Conservation (phyloP, 2,797 vertebrate species). For the Rhinatrema bivittatum region DNA sequence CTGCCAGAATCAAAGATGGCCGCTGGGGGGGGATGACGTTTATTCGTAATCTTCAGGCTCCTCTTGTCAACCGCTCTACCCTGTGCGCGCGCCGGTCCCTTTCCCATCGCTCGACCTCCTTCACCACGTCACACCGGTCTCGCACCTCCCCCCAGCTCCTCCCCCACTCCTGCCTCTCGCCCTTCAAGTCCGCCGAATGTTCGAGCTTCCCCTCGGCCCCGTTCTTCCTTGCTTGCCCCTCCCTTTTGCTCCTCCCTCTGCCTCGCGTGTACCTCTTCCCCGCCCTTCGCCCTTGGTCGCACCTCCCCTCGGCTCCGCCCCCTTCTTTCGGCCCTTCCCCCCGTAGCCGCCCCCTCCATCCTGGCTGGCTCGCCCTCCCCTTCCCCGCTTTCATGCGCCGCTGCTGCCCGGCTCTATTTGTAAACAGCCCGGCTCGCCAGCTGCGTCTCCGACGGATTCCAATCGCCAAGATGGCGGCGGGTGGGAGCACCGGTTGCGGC, state of each 20-base stretch:
- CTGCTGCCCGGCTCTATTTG: slow-evolving; percentile 16
- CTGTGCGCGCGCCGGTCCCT: too few species aligned
- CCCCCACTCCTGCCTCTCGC: background rate
- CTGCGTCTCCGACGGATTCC: slow-evolving; percentile 44
- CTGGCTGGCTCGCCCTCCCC: background rate
- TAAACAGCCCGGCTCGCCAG: slow-evolving; percentile 12
- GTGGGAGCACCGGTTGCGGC: slow-evolving; percentile 70
- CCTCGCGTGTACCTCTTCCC: background rate
- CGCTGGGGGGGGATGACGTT: too few species aligned
- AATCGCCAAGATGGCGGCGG: slow-evolving; percentile 58
- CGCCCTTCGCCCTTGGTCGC: background rate
- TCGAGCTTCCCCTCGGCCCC: background rate
- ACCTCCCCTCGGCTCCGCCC: slow-evolving; percentile 12
- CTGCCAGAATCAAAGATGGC: too few species aligned
- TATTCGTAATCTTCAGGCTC: too few species aligned
- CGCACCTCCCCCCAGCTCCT: background rate
- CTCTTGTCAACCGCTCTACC: too few species aligned
- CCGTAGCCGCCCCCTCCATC: background rate
- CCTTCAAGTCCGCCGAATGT: background rate
- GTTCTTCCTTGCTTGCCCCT: slow-evolving; percentile 28
- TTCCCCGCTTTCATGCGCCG: slow-evolving; percentile 9
- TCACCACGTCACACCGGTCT: slow-evolving; percentile 2
- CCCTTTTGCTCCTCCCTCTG: background rate
- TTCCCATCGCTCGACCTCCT: background rate
- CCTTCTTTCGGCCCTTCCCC: slow-evolving; percentile 4